Base-by-base conservation (phyloP, 2,888 invertebrate species). In the Siphlonurus alternatus region DNA sequence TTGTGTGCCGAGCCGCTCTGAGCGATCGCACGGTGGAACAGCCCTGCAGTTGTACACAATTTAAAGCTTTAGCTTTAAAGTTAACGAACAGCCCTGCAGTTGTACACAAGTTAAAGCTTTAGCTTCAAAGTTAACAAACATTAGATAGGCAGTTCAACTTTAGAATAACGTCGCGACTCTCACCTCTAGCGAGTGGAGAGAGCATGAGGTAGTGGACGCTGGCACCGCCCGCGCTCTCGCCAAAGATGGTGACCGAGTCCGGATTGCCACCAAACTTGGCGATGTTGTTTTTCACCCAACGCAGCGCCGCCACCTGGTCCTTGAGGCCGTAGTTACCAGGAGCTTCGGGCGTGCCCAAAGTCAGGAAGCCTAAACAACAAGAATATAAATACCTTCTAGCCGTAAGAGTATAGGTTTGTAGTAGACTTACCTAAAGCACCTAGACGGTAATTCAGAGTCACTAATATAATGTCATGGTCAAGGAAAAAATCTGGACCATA, bases 301-400 rank as follows among this genome's bases (percentile, higher is more conserved):
- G 68, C 22, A 82, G 69, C 0, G 79, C 81, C 59, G 78, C 65
- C 1, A 78, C 68, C 60, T 78, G 73, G 71, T 82, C 82, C 24
- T 76, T 71, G 51, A 81, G 71, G 0, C 80, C 80, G 65, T 76
- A 78, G 71, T 82, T 82, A 15, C 82, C 82, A 0, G 81, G 78
- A 63, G 79, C 73, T n/a, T 74, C 74, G 5, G 74, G 71, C 15
- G 76, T 77, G 63, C 75, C 73, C 2, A 80, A 77, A 1, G 79
- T 75, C 23, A 81, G 65, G 73, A 81, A 81, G 22, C 80, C 80
- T 76, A 38, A 10, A 10, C 38, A 38, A 38, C 15, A 38, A 38
- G 38, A 38, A 38, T 10, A 10, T 38, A 38, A 5, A 38, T 38
- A 10, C 15, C 38, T 10, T 10, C n/a, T n/a, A n/a, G n/a, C n/a